Evolutionary conservation across 2,113 vertebrate species (phyloP), one percentile per base, ranked within the genome.

Genomic region (Ictalurus furcatus): DNA sequence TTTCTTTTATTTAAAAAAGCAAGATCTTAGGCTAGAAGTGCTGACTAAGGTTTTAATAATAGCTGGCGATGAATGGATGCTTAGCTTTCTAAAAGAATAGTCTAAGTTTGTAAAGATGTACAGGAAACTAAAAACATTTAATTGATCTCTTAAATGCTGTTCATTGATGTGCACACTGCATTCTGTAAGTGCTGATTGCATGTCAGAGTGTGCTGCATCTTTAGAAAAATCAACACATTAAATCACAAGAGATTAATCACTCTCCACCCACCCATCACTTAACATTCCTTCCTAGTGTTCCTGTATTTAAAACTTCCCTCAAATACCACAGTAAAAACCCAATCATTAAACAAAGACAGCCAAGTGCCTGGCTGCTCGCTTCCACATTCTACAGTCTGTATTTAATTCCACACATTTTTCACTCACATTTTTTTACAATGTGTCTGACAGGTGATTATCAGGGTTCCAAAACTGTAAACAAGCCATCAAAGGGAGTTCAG

Each of bases 401-500:
- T 85, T 89, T 90, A 92, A 90, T 92, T 93, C 87, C 58, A 88
- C 87, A 89, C 90, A 92, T 94, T 93, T 92, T 92, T 91, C 88
- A 88, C 56, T 80, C 1, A 91, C 90, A 93, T 95, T 93, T 95
- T 94, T 91, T 91, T 93, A 89, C 91, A 94, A 92, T 88, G 90
- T 93, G 91, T 92, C 89, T 92, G 91, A 89, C 92, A 92, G 90
- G 89, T 90, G 92, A 87, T 93, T 92, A 94, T 93, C 91, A 94
- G 92, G 92, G 93, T 94, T 93, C 92, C 91, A 89, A 92, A 93
- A 93, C 90, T 92, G 92, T 92, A 93, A 95, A 94, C 93, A 94
- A 93, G 92, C 89, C 89, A 92, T 85, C 88, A 81, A 89, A 91
- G 91, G 93, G 92, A 94, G 92, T 91, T 56, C 87, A 88, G 87